These are phyloP conservation scores for Schizaphis graminum DNA, from an alignment of 2,888 invertebrate genomes.

Conservation along the genomic window DNA sequence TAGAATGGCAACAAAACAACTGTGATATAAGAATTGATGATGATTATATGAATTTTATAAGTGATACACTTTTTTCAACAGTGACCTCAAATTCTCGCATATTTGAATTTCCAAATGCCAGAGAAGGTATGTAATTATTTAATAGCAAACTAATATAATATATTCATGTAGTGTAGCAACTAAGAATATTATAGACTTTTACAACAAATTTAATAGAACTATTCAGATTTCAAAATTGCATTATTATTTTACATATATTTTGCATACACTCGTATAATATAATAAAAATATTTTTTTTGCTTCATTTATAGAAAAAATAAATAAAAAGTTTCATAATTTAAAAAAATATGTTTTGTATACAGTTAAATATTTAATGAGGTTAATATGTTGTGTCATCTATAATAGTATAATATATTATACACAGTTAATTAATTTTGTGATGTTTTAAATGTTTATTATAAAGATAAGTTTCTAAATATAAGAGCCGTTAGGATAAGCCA, in stretches of 20 bases:
- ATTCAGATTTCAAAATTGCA: background rate
- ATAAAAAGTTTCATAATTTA: background rate
- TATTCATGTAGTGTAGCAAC: background rate
- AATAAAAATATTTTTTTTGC: background rate
- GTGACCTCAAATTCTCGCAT: conserved; percentile 84
- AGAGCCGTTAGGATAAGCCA: conserved; percentile 48
- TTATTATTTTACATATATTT: conserved; percentile 8
- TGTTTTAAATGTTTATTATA: conserved; percentile 40
- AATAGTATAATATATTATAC: background rate
- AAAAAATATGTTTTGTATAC: background rate
- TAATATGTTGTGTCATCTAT: conserved; percentile 33
- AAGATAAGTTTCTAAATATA: conserved; percentile 51
- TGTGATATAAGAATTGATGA: conserved; percentile 83
- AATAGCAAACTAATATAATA: background rate
- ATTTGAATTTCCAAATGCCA: conserved; percentile 95
- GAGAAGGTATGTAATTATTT: conserved; percentile 82
- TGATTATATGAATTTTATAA: conserved; percentile 89
- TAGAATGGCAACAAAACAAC: conserved; percentile 79
- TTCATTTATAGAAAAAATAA: background rate
- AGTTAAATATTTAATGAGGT: background rate
- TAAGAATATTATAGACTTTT: background rate
- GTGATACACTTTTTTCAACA: conserved; percentile 91
- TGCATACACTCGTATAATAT: background rate
- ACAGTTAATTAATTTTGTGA: conserved; percentile 20
- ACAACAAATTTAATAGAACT: background rate